Evolutionary conservation across 2,797 vertebrate species (phyloP).

Genomic region (Artibeus jamaicensis): DNA sequence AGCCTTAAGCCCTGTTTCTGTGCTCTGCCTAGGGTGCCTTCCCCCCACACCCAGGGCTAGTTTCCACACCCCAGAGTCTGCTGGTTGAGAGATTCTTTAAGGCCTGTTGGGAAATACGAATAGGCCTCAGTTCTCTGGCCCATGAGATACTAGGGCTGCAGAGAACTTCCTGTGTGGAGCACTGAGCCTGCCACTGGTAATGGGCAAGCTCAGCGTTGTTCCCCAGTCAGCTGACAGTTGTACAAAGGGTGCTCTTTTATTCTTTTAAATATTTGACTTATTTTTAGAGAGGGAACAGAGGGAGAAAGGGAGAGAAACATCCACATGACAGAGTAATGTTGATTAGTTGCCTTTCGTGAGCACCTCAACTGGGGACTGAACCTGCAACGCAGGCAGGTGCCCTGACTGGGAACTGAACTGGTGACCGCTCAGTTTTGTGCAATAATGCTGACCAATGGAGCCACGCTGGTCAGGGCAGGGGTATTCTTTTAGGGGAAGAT

Average conservation of each 20-base stretch:
- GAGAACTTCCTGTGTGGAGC: no score
- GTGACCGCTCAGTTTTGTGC: no score
- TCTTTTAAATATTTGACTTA: no score
- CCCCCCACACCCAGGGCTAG: neutral
- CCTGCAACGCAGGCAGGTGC: no score
- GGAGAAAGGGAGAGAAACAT: no score
- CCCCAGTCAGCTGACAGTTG: neutral
- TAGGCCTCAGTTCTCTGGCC: neutral
- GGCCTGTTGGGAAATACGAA: neutral
- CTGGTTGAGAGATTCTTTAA: neutral
- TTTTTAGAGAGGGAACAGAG: no score
- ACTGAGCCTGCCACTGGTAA: neutral
- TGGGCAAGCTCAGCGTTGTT: neutral
- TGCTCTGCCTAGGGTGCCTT: neutral
- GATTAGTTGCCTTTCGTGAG: no score
- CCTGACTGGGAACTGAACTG: no score
- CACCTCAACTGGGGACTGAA: no score
- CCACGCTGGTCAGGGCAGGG: no score
- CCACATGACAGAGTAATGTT: no score
- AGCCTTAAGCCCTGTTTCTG: neutral
- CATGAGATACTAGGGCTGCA: neutral
- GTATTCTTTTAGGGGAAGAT: neutral
- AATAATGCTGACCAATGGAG: no score
- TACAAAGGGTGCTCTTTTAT: neutral
- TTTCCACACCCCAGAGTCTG: neutral